Conservation (phyloP, 1,140 invertebrate species). For the Sycobia sp. region DNA sequence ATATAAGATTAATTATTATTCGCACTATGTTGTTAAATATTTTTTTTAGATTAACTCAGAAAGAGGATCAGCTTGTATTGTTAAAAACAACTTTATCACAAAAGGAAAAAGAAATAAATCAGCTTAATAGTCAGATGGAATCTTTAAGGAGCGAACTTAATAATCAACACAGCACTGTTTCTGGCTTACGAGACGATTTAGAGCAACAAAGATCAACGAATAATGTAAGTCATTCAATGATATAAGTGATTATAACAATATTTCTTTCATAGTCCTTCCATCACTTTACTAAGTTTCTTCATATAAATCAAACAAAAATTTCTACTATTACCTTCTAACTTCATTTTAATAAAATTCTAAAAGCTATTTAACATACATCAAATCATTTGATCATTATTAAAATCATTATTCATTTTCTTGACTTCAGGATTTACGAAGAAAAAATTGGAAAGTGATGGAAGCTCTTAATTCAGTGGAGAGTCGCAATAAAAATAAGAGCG, state of each 20-base stretch:
- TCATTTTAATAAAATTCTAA: slow-evolving; percentile 23
- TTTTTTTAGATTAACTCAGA: slow-evolving; percentile 46
- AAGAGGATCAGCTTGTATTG: slow-evolving; percentile 50
- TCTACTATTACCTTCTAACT: slow-evolving; percentile 25
- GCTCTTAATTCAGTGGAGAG: slow-evolving; percentile 76
- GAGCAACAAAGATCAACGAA: slow-evolving; percentile 74
- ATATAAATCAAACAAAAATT: slow-evolving; percentile 20
- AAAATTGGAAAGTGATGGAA: slow-evolving; percentile 88
- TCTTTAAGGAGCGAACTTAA: slow-evolving; percentile 48
- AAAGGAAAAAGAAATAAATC: slow-evolving; percentile 58
- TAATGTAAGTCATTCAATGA: slow-evolving; percentile 69
- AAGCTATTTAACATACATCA: slow-evolving; percentile 15
- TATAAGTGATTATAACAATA: too few relatives aligned
- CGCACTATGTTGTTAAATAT: neutral
- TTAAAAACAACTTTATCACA: slow-evolving; percentile 50
- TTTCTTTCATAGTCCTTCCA: slow-evolving; percentile 44
- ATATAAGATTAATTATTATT: neutral
- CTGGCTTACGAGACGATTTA: slow-evolving; percentile 65
- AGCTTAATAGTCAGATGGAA: slow-evolving; percentile 56
- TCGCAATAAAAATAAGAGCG: slow-evolving; percentile 48
- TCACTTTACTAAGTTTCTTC: slow-evolving; percentile 45
- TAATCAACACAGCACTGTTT: slow-evolving; percentile 41
- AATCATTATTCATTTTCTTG: slow-evolving; percentile 32
- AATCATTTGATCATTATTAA: slow-evolving; percentile 15
- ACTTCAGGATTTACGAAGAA: slow-evolving; percentile 77